A percentile compares a stretch with the other conserved stretches of the same genome.
phyloP scores from a whole-genome alignment of 2,797 vertebrate genomes.

The Alosa sapidissima region DNA sequence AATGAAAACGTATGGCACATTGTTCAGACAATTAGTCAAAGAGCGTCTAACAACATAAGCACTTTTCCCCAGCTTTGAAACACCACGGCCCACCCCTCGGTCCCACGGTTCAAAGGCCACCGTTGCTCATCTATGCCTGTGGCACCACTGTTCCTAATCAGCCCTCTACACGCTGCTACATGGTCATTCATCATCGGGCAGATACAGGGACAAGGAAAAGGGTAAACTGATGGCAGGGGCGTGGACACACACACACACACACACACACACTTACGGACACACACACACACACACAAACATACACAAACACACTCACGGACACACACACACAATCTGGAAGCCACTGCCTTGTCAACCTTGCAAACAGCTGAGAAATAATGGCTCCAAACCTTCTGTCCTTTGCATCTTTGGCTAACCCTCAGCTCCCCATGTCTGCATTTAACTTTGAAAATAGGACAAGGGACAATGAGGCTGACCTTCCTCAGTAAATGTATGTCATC shows the following conservation, averaged over 20 bases:
- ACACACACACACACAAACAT: not conserved
- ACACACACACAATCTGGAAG: conserved; percentile 61
- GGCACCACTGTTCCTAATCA: not conserved
- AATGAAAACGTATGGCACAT: not conserved
- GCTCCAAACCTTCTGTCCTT: conserved; percentile 45
- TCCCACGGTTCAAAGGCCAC: not conserved
- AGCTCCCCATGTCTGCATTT: not conserved
- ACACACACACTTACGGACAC: no score
- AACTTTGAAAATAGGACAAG: not conserved
- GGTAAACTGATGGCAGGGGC: no score
- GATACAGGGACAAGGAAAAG: not conserved
- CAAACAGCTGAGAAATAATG: conserved; percentile 64
- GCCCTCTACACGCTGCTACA: not conserved
- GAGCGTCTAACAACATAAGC: not conserved
- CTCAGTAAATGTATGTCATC: not conserved
- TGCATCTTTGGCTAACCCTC: not conserved
- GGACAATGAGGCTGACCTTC: not conserved
- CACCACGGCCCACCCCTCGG: not conserved
- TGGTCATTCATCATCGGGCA: not conserved
- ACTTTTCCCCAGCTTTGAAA: conserved; percentile 3
- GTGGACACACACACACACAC: not conserved
- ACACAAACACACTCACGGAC: not conserved
- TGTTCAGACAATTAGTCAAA: not conserved
- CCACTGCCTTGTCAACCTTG: conserved; percentile 54
- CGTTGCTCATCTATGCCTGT: not conserved